phyloP scores from a whole-genome alignment of 1,140 invertebrate species.

The Andricus grossulariae region DNA sequence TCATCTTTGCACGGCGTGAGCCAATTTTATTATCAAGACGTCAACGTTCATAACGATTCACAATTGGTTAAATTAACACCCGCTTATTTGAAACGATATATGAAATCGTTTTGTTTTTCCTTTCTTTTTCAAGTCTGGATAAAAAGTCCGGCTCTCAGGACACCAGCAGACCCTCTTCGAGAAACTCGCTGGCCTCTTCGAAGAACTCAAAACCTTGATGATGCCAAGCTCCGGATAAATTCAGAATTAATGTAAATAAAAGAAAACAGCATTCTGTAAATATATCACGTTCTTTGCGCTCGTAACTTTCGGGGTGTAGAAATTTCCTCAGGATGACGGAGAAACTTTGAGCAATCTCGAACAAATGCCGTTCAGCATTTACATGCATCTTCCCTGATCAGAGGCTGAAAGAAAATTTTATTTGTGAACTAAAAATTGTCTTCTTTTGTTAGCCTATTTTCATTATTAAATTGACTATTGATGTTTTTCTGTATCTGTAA shows the following conservation, averaged over 20 bases:
- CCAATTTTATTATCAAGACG: constrained; percentile 32
- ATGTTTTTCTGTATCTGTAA: not conserved
- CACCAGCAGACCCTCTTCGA: constrained; percentile 68
- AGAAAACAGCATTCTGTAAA: not conserved
- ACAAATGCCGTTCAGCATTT: constrained; percentile 1
- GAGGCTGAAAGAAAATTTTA: constrained; percentile 6
- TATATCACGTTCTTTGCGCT: not conserved
- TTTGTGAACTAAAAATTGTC: not conserved
- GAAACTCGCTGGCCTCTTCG: constrained; percentile 54
- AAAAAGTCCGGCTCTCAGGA: constrained; percentile 65
- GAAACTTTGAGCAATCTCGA: not conserved
- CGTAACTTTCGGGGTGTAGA: not conserved
- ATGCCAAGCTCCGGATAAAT: not conserved
- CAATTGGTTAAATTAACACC: not conserved
- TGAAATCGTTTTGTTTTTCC: constrained; percentile 32
- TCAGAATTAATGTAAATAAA: constrained; percentile 16
- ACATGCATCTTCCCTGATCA: constrained; percentile 4
- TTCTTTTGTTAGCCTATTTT: constrained; percentile 1
- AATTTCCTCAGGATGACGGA: not conserved
- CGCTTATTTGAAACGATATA: constrained; percentile 28
- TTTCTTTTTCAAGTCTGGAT: constrained; percentile 59
- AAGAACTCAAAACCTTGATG: constrained; percentile 14
- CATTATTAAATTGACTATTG: not conserved
- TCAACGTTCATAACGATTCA: not conserved
- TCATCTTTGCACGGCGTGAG: not conserved